Evolutionary conservation across 2,888 invertebrate species (phyloP), one percentile per base, ranked within the genome.

Genomic region (Drosophila kambysellisi): DNA sequence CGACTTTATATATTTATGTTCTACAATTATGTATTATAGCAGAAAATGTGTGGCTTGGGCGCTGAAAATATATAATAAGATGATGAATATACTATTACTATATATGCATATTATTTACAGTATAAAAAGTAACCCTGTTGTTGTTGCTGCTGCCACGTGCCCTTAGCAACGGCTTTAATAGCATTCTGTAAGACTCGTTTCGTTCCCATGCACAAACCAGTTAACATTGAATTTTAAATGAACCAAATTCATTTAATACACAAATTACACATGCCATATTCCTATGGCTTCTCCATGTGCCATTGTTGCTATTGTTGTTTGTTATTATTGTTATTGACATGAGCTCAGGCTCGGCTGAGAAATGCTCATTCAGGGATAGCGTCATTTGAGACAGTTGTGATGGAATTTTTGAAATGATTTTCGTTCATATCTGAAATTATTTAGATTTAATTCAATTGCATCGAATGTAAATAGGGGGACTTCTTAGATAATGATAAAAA

Each of bases 141-240:
- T 30, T 46, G 20, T 25, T 30, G 25, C 12, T 30, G 25, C 1
- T 46, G 50, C 46, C 46, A 46, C 46, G 46, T 46, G 46, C 46
- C 25, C 46, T 46, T 15, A 46, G 8, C 25, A 46, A 25, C 46
- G 25, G 46, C 46, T 46, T 8, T 15, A 17, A 15, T 50, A 50
- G 50, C 50, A 15, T 6, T 30, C 17, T 17, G 29, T 25, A 15
- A 11, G 17, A 35, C 29, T 53, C 57, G 64, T 63, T 68, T 56
- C 63, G 51, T 66, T 76, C 67, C 64, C 76, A 58, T 41, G 37
- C 69, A 58, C 56, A 79, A 82, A 80, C 74, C 70, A 78, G 83
- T 84, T 84, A 87, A 67, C 83, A 87, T 87, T 87, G 83, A 87
- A 84, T 84, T 78, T 69, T 25, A 80, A 87, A 78, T 76, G 81